Evolutionary conservation across 1,140 invertebrate species (phyloP).

Genomic region (Glomeris maerens): DNA sequence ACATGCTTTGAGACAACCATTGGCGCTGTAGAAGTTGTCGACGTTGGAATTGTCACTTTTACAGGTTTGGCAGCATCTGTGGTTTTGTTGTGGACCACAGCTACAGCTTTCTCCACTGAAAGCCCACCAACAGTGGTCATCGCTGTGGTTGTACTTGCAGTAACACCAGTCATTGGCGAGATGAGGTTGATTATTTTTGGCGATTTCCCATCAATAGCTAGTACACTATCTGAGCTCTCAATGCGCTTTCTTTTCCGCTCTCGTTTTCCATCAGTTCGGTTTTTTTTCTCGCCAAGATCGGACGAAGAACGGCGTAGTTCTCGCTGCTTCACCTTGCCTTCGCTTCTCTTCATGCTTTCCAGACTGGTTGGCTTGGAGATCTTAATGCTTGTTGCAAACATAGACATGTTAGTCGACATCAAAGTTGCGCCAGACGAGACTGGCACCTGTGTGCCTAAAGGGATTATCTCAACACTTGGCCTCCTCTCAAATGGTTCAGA

Average conservation of each 20-base stretch:
- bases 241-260: slow-evolving; percentile 48
- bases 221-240: no score
- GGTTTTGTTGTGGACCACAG: neutral
- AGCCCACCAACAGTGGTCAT: neutral
- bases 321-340: slow-evolving; percentile 11
- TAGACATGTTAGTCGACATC: slow-evolving; percentile 9
- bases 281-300: slow-evolving; percentile 45
- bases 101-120: no score
- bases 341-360: slow-evolving; percentile 14
- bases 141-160: slow-evolving; percentile 4
- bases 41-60: neutral
- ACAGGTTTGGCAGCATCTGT: neutral
- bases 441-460: slow-evolving; percentile 49
- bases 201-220: slow-evolving; percentile 18
- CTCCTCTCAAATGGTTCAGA: slow-evolving; percentile 36
- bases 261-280: slow-evolving; percentile 42
- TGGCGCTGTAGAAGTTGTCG: neutral
- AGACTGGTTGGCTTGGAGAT: slow-evolving; percentile 15
- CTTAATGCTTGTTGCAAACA: slow-evolving; percentile 8
- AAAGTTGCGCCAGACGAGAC: slow-evolving; percentile 48
- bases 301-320: neutral
- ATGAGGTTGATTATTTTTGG: slow-evolving; percentile 15
- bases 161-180: slow-evolving; percentile 37
- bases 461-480: slow-evolving; percentile 65
- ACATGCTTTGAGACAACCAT: neutral